phyloP scores from a whole-genome alignment of 2,797 vertebrate species.

The Aphelocoma californica region DNA sequence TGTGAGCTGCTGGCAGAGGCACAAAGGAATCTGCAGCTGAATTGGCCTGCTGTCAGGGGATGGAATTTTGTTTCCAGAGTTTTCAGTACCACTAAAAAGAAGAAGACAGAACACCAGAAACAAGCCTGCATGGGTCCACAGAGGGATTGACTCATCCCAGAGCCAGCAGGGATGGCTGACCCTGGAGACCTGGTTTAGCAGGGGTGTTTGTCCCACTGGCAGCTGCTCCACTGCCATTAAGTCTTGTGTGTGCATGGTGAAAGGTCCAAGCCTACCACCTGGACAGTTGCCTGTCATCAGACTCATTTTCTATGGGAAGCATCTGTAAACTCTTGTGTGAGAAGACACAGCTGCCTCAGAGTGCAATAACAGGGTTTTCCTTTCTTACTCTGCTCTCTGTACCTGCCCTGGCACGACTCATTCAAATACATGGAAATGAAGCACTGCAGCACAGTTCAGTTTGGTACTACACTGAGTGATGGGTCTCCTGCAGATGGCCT shows the following conservation, averaged over 20 bases:
- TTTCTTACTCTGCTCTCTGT: background rate
- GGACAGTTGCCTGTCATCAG: accelerated
- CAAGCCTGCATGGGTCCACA: background rate
- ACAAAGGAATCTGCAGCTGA: slow-evolving; percentile 46
- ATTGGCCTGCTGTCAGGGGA: background rate
- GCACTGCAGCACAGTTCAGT: background rate
- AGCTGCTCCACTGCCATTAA: accelerated
- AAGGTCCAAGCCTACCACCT: background rate
- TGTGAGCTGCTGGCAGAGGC: background rate
- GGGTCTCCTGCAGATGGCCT: background rate
- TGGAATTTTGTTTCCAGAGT: slow-evolving; percentile 21
- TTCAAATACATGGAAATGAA: slow-evolving; percentile 32
- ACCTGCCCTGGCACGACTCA: slow-evolving; percentile 27
- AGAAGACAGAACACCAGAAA: background rate
- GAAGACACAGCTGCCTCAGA: background rate
- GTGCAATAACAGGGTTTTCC: background rate
- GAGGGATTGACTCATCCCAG: background rate
- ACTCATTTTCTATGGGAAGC: background rate
- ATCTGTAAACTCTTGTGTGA: background rate
- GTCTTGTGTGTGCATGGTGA: background rate
- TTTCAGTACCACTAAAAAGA: background rate
- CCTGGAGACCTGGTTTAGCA: background rate
- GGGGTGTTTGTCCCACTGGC: background rate
- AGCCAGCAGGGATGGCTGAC: background rate
- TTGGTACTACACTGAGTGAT: background rate